phyloP scores from a whole-genome alignment of 2,888 invertebrate species.

The Idaea aversata region DNA sequence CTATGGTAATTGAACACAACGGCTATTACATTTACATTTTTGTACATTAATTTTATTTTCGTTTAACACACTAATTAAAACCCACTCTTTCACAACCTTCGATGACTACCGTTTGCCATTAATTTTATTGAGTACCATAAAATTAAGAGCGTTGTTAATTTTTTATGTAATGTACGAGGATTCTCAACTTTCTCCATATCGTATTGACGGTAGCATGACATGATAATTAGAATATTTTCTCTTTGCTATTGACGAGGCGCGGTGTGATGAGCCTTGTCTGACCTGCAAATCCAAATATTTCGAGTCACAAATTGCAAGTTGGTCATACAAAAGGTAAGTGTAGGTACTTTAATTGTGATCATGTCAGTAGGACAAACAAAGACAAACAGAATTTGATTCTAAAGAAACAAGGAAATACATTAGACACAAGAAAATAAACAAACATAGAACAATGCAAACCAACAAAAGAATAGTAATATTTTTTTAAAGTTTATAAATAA shows the following conservation, averaged over 20 bases:
- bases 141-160: conserved; percentile 37
- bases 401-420: neutral
- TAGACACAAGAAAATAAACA: neutral
- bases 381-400: too few relatives aligned
- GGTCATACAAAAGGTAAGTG: conserved; percentile 9
- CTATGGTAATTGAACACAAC: conserved; percentile 57
- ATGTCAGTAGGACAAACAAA: too few relatives aligned
- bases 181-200: conserved; percentile 52
- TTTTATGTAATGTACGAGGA: conserved; percentile 33
- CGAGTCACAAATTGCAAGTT: conserved; percentile 12
- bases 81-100: conserved; percentile 27
- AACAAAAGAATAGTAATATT: conserved; percentile 9
- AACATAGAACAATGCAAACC: conserved; percentile 10
- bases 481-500: conserved; percentile 26
- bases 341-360: neutral
- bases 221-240: conserved; percentile 57
- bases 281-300: conserved; percentile 55
- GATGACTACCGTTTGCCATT: conserved; percentile 30
- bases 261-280: conserved; percentile 44
- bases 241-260: conserved; percentile 47
- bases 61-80: conserved; percentile 47
- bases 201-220: conserved; percentile 43
- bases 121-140: conserved; percentile 38
- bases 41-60: conserved; percentile 41
- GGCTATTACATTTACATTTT: conserved; percentile 57